Conservation (phyloP, 1,140 invertebrate genomes). For the Aphidius gifuensis region DNA sequence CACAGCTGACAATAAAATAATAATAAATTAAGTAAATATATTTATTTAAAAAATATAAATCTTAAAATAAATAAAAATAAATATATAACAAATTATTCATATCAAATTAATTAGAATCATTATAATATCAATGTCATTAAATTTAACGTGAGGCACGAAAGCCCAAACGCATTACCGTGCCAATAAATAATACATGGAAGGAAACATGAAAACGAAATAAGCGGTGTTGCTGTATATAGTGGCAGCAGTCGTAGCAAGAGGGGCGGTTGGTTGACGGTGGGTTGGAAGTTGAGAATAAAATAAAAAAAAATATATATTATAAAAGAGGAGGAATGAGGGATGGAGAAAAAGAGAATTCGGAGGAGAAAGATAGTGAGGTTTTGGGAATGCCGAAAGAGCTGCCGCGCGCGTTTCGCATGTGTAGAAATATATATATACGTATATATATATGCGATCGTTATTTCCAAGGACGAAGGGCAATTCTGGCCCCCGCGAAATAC, state of each 20-base stretch:
- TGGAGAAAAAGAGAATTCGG: constrained; percentile 17
- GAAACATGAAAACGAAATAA: constrained; percentile 20
- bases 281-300: background rate
- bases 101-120: background rate
- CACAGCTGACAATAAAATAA: too few relatives aligned
- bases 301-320: background rate
- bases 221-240: background rate
- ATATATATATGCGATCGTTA: constrained; percentile 26
- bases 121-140: background rate
- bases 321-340: constrained; percentile 5
- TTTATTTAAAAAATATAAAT: background rate
- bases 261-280: background rate
- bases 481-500: constrained; percentile 19
- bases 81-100: background rate
- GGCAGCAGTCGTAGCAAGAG: background rate
- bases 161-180: constrained; percentile 9
- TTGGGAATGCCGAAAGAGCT: constrained; percentile 19
- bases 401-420: constrained; percentile 7
- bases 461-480: constrained; percentile 29
- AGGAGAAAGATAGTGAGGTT: constrained; percentile 22
- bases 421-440: too few relatives aligned
- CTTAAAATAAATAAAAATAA: background rate
- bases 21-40: too few relatives aligned
- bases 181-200: constrained; percentile 22
- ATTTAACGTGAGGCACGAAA: constrained; percentile 7